Evolutionary conservation across 2,888 invertebrate species (phyloP), one percentile per base, ranked within the genome.

Genomic region (Caenorhabditis afra): DNA sequence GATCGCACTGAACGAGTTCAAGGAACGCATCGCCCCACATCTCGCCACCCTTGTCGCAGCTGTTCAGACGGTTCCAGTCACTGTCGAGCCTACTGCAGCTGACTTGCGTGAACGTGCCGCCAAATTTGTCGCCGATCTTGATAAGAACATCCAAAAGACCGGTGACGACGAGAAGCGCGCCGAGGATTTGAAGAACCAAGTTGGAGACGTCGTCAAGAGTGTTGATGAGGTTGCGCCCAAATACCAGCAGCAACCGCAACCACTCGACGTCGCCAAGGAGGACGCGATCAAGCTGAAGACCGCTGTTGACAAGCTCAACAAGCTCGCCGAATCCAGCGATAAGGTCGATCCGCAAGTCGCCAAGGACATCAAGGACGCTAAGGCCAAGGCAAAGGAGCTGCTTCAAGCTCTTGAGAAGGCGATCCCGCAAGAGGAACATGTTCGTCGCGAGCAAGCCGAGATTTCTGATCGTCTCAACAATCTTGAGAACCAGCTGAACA

Each of bases 321-420:
- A 71, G n/a, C 57, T 75, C 58, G 58, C 59, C 39, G 58, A 50
- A 23, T 58, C 57, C 22, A 41, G 45, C 47, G 59, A 78, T 23
- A 78, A 79, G 59, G 44, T 39, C 44, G 66, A 67, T 49, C 76
- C 67, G 64, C 79, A 82, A 62, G 59, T 75, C 14, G 79, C 77
- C 55, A 71, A 71, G 23, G 70, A 76, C 64, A 57, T 79, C 65
- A 80, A 79, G 52, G 79, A 83, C 44, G 58, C 76, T n/a, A 73
- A 79, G 66, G 59, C 67, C 37, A 77, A 77, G 59, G 57, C 77
- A 23, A 81, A 81, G 47, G 74, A 81, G 44, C 58, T 79, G 59
- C 55, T 65, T 52, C 50, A 50, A 18, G 64, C 58, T 52, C 77
- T 77, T 45, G 77, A 77, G 39, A 77, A 77, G 53, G 65, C 65